These are phyloP conservation scores for Drosophila jambulina DNA, from an alignment of 1,140 invertebrate genomes.

Conservation along the genomic window DNA sequence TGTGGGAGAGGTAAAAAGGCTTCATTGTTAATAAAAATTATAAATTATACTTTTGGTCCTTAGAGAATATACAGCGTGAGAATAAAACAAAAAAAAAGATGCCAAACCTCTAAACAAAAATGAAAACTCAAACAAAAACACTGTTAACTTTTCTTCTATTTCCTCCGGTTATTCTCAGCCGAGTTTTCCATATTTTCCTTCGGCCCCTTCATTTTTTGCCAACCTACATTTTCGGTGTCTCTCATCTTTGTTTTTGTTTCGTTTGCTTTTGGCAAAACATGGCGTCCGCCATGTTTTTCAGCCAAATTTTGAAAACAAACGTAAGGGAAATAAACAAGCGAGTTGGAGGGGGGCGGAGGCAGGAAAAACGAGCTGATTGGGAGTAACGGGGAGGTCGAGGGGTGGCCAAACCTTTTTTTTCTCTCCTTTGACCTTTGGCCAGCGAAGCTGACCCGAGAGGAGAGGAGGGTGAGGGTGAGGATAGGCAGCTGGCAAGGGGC, in stretches of 20 bases:
- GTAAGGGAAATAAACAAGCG: conserved; percentile 65
- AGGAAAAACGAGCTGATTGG: conserved; percentile 20
- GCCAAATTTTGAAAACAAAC: conserved; percentile 80
- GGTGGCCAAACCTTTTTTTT: conserved; percentile 54
- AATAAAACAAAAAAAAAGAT: conserved; percentile 23
- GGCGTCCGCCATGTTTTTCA: conserved; percentile 69
- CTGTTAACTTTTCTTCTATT: conserved; percentile 18
- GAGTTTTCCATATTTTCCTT: conserved; percentile 7
- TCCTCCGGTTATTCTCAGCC: neutral
- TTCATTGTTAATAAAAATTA: neutral
- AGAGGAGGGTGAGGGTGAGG: neutral
- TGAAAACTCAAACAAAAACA: conserved; percentile 55
- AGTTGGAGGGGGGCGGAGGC: neutral
- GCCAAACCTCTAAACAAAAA: conserved; percentile 59
- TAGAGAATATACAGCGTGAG: neutral
- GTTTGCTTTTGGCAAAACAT: conserved; percentile 51
- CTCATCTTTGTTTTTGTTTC: conserved; percentile 52
- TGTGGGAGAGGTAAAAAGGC: neutral
- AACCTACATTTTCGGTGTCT: conserved; percentile 28
- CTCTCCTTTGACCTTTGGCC: conserved; percentile 54
- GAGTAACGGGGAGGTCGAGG: conserved; percentile 2
- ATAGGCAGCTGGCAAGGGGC: neutral
- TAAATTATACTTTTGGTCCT: neutral
- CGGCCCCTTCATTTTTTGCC: neutral
- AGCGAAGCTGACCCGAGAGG: conserved; percentile 47